phyloP scores from a whole-genome alignment of 2,797 vertebrate species.

The Crenichthys baileyi region DNA sequence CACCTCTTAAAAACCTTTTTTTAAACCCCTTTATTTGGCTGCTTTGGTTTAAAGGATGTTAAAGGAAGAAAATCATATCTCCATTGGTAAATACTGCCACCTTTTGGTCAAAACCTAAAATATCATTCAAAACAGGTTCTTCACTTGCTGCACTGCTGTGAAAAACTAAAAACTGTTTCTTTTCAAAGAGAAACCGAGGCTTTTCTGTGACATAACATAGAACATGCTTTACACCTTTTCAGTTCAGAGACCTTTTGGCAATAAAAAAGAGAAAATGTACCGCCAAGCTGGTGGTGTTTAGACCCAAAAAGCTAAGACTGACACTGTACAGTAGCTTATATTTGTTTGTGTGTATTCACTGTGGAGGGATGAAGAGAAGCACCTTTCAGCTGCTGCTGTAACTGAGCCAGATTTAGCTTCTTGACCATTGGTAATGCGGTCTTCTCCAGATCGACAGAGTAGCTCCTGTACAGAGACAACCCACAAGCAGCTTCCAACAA shows the following conservation, averaged over 20 bases:
- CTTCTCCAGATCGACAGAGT: background rate
- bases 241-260: background rate
- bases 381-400: background rate
- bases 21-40: background rate
- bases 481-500: rapidly evolving
- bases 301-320: background rate
- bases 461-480: background rate
- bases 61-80: background rate
- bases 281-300: background rate
- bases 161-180: no score
- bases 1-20: background rate
- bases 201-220: background rate
- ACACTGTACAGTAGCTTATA: background rate
- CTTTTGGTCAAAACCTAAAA: slow-evolving; percentile 4
- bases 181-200: background rate
- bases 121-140: background rate
- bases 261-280: no score
- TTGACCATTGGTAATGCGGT: background rate
- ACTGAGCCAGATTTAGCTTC: background rate
- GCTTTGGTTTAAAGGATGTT: background rate
- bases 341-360: background rate
- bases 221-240: background rate
- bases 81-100: slow-evolving; percentile 29
- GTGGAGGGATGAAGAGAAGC: background rate
- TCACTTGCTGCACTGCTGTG: no score